These are phyloP conservation scores for Lomographa bimaculata DNA, from an alignment of 2,888 invertebrate genomes.

Conservation along the genomic window DNA sequence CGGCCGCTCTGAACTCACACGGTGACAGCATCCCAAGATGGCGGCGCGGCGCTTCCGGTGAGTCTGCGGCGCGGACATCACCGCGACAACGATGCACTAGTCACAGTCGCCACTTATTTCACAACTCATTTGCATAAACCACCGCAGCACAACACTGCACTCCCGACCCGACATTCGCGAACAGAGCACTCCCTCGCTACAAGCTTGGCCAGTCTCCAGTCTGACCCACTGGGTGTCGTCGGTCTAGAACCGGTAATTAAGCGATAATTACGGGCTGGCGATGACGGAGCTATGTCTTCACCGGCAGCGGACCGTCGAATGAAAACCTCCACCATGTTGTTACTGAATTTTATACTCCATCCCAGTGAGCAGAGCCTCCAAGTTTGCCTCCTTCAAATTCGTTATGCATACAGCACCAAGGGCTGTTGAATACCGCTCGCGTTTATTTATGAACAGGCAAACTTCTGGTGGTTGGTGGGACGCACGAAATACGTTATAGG, in stretches of 20 bases:
- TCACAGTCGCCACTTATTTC: slow-evolving; percentile 45
- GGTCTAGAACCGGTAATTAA: slow-evolving; percentile 37
- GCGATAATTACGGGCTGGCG: slow-evolving; percentile 54
- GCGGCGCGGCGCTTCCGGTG: slow-evolving; percentile 50
- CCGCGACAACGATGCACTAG: slow-evolving; percentile 53
- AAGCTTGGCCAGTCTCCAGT: slow-evolving; percentile 2
- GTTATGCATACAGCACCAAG: slow-evolving; percentile 85
- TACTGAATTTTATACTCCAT: slow-evolving; percentile 84
- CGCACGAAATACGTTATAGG: slow-evolving; percentile 77
- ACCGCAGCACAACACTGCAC: slow-evolving; percentile 32
- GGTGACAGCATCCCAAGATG: slow-evolving; percentile 69
- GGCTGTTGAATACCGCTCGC: slow-evolving; percentile 85
- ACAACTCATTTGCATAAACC: slow-evolving; percentile 53
- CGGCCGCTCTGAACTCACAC: slow-evolving; percentile 60
- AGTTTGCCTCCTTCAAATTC: slow-evolving; percentile 85
- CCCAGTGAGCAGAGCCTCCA: slow-evolving; percentile 83
- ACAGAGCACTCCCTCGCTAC: slow-evolving; percentile 11
- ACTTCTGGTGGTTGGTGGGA: slow-evolving; percentile 82
- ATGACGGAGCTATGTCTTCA: slow-evolving; percentile 80
- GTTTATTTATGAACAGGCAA: slow-evolving; percentile 85
- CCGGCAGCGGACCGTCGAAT: slow-evolving; percentile 80
- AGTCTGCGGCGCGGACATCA: slow-evolving; percentile 31
- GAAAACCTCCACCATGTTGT: slow-evolving; percentile 83
- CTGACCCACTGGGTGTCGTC: too few relatives aligned
- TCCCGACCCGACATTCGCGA: slow-evolving; percentile 22